Conservation (phyloP, 2,888 invertebrate genomes). For the Myathropa florea region DNA sequence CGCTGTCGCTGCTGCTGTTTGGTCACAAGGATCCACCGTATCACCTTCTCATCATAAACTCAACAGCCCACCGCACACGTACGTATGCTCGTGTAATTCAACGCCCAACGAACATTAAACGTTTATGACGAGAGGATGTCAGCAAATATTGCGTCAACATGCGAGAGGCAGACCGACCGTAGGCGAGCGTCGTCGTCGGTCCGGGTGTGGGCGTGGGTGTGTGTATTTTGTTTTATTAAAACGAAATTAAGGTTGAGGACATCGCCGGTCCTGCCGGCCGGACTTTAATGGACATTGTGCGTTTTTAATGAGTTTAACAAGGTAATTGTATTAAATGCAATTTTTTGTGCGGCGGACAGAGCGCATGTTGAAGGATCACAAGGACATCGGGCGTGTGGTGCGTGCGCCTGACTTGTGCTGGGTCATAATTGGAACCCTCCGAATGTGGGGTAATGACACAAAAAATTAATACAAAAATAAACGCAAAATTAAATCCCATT, state of each 20-base stretch:
- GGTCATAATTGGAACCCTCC: neutral
- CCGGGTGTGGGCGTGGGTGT: neutral
- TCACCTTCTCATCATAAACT: neutral
- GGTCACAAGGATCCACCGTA: neutral
- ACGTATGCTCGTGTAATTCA: slow-evolving; percentile 28
- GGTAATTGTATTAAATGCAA: slow-evolving; percentile 50
- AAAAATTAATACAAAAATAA: neutral
- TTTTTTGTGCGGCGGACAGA: neutral
- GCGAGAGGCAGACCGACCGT: slow-evolving; percentile 19
- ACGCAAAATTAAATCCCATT: neutral
- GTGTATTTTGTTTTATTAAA: slow-evolving; percentile 10
- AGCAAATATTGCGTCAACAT: slow-evolving; percentile 47
- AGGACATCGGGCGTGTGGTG: neutral
- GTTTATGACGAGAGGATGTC: slow-evolving; percentile 63
- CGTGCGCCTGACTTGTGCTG: neutral
- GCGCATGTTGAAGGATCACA: slow-evolving; percentile 1
- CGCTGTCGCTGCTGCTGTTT: neutral
- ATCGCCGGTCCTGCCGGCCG: slow-evolving; percentile 15
- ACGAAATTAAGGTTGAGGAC: slow-evolving; percentile 49
- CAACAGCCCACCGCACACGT: neutral
- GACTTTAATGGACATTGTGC: slow-evolving; percentile 41
- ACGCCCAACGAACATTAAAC: slow-evolving; percentile 47
- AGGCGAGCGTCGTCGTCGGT: no score
- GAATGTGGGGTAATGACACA: neutral
- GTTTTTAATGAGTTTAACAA: slow-evolving; percentile 60